These are phyloP conservation scores for Thymallus thymallus DNA, from an alignment of 2,113 vertebrate genomes.

Conservation along the genomic window DNA sequence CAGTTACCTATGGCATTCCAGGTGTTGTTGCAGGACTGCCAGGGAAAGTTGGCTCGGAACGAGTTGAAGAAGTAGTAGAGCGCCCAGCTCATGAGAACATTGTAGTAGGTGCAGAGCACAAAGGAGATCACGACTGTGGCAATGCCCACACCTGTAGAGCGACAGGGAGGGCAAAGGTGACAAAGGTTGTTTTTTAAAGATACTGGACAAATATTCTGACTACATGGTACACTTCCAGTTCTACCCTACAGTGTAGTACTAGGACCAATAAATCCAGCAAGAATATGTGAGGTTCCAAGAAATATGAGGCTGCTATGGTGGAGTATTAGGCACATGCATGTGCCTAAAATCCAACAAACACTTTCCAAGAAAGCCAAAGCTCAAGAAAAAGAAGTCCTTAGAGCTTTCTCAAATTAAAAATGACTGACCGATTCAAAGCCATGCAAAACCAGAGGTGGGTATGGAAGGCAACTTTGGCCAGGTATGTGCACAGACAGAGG, in stretches of 20 bases:
- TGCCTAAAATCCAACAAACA: neutral
- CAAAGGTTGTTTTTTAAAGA: conserved; percentile 1
- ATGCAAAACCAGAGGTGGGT: too few relatives aligned
- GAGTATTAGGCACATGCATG: too few relatives aligned
- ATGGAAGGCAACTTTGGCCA: too few relatives aligned
- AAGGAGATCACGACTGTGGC: conserved; percentile 73
- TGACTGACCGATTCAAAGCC: too few relatives aligned
- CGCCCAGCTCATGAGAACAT: conserved; percentile 73
- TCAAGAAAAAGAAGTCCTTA: too few relatives aligned
- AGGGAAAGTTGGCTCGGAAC: conserved; percentile 63
- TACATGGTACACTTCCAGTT: neutral
- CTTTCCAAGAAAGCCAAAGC: neutral
- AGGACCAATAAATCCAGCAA: too few relatives aligned
- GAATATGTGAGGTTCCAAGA: too few relatives aligned
- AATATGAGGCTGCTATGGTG: neutral
- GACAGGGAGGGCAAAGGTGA: conserved; percentile 20
- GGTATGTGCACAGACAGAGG: too few relatives aligned
- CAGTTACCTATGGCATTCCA: conserved; percentile 69
- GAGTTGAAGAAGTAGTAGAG: conserved; percentile 74
- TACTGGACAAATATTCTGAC: too few relatives aligned
- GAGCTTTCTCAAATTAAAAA: too few relatives aligned
- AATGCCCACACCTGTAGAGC: conserved; percentile 71
- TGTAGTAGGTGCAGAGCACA: conserved; percentile 75
- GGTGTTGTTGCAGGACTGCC: conserved; percentile 74
- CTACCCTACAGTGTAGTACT: too few relatives aligned